phyloP scores from a whole-genome alignment of 2,113 vertebrate species.

The Malurus elegans region DNA sequence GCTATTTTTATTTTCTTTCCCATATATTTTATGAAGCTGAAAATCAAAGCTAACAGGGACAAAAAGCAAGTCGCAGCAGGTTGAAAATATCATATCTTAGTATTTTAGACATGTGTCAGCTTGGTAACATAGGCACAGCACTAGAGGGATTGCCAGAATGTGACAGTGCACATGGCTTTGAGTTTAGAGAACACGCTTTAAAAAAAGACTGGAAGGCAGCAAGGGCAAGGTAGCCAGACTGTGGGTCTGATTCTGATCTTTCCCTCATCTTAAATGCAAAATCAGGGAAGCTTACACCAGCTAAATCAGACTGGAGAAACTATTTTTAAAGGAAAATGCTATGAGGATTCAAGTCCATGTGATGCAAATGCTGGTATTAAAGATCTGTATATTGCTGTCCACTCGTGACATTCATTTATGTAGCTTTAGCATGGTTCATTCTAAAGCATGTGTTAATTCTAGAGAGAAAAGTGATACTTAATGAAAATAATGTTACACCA shows the following conservation, averaged over 20 bases:
- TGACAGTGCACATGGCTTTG: slow-evolving; percentile 50
- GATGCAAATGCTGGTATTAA: neutral
- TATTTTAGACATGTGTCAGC: slow-evolving; percentile 71
- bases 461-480: neutral
- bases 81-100: slow-evolving; percentile 69
- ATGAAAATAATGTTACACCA: neutral
- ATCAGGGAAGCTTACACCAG: neutral
- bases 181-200: slow-evolving; percentile 35
- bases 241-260: neutral
- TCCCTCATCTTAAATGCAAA: neutral
- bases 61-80: slow-evolving; percentile 69
- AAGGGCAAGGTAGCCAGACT: slow-evolving; percentile 33
- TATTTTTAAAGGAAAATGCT: neutral
- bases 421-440: neutral
- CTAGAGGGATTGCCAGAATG: slow-evolving; percentile 54
- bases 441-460: neutral
- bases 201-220: slow-evolving; percentile 19
- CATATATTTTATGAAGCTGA: slow-evolving; percentile 61
- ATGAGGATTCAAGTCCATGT: neutral
- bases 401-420: neutral
- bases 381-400: neutral
- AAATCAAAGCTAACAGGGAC: slow-evolving; percentile 69
- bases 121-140: slow-evolving; percentile 56
- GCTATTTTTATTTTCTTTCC: slow-evolving; percentile 47
- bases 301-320: neutral